phyloP scores from a whole-genome alignment of 2,113 vertebrate species.

The Craseonycteris thonglongyai region DNA sequence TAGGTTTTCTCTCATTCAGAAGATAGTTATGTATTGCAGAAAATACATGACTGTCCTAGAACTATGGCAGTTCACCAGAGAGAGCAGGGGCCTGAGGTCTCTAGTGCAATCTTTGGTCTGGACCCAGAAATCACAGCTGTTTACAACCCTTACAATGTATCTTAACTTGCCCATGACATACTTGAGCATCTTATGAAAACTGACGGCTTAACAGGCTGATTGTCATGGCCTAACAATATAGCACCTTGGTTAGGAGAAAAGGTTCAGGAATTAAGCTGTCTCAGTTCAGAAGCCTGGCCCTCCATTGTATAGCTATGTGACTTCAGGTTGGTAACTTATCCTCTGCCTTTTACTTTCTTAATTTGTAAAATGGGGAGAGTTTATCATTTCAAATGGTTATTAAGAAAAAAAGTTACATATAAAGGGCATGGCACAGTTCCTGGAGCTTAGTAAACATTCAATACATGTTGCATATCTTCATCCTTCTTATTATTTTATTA shows the following conservation, averaged over 20 bases:
- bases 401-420: not conserved
- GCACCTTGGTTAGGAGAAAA: not conserved
- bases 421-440: not conserved
- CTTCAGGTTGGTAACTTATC: not conserved
- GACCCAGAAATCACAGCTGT: not conserved
- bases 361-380: not conserved
- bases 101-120: not conserved
- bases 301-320: not conserved
- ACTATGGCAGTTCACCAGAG: not conserved
- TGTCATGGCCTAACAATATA: not conserved
- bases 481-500: not conserved
- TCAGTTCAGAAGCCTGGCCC: not conserved
- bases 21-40: not conserved
- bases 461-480: not conserved
- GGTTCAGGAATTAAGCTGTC: not conserved
- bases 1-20: constrained; percentile 5
- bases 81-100: not conserved
- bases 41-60: not conserved
- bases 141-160: not conserved
- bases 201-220: not conserved
- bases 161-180: not conserved
- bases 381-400: not conserved
- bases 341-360: not conserved
- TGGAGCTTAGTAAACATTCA: not conserved
- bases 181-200: not conserved